These are phyloP conservation scores for Erpetoichthys calabaricus DNA, from an alignment of 2,797 vertebrate genomes.

Conservation along the genomic window DNA sequence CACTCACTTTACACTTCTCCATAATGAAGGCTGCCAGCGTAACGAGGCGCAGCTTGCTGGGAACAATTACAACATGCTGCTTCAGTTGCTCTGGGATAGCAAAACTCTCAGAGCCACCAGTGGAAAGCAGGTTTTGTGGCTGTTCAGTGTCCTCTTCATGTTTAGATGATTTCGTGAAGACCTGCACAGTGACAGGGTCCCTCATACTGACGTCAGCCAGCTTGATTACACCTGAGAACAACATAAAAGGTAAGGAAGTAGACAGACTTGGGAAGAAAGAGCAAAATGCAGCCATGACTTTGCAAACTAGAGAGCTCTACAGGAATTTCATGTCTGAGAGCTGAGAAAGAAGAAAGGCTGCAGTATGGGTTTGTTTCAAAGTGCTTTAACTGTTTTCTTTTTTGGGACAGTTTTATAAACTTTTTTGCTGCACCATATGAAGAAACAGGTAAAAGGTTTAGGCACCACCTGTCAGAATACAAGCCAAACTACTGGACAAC, in stretches of 20 bases:
- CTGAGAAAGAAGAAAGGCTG: too few species aligned
- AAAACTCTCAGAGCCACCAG: constrained; percentile 44
- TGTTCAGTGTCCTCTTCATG: too few species aligned
- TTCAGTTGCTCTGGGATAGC: constrained; percentile 63
- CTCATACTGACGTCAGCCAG: constrained; percentile 71
- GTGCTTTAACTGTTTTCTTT: too few species aligned
- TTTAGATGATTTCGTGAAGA: constrained; percentile 38
- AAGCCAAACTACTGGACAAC: too few species aligned
- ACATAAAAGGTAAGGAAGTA: too few species aligned
- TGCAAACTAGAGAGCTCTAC: too few species aligned
- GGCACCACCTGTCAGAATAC: too few species aligned
- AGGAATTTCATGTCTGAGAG: too few species aligned
- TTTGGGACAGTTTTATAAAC: too few species aligned
- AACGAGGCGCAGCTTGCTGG: constrained; percentile 81
- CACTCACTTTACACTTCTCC: constrained; percentile 68
- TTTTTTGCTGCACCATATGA: too few species aligned
- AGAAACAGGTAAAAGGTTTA: too few species aligned
- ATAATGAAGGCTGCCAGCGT: constrained; percentile 78
- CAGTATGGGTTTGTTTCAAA: too few species aligned
- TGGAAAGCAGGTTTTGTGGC: neutral
- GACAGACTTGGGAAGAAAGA: fast-evolving
- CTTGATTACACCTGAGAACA: constrained; percentile 53
- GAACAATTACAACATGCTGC: constrained; percentile 69
- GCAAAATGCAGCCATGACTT: neutral
- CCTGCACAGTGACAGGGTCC: constrained; percentile 56